phyloP scores from a whole-genome alignment of 2,888 invertebrate species.

The Andrena hattorfiana region DNA sequence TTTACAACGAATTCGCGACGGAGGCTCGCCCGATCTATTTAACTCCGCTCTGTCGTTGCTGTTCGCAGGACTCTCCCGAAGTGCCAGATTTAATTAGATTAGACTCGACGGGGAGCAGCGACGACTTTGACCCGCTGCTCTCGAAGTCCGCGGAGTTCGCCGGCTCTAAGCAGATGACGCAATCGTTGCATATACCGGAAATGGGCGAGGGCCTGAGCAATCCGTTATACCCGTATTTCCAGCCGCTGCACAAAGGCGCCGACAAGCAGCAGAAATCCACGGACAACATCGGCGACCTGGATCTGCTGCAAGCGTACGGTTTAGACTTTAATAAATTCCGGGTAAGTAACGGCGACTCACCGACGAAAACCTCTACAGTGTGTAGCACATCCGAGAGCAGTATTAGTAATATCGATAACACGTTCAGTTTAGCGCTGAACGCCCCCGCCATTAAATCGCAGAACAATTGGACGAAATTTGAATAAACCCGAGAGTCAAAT shows the following conservation, averaged over 20 bases:
- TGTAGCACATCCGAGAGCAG: slow-evolving; percentile 74
- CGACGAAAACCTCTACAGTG: slow-evolving; percentile 68
- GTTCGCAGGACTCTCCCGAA: slow-evolving; percentile 75
- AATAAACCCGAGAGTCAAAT: slow-evolving; percentile 78
- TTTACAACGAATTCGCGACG: no score
- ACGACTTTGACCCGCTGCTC: slow-evolving; percentile 89
- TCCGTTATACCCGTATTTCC: slow-evolving; percentile 86
- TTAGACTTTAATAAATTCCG: slow-evolving; percentile 88
- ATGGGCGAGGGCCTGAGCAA: slow-evolving; percentile 84
- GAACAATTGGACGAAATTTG: slow-evolving; percentile 88
- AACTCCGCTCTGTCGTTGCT: not conserved
- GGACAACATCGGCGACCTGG: slow-evolving; percentile 87
- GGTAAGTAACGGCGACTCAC: slow-evolving; percentile 80
- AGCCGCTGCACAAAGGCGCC: slow-evolving; percentile 81
- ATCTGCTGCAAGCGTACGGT: slow-evolving; percentile 91
- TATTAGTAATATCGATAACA: slow-evolving; percentile 79
- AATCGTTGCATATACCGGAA: slow-evolving; percentile 80
- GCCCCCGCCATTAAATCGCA: slow-evolving; percentile 85
- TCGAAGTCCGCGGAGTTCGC: slow-evolving; percentile 84
- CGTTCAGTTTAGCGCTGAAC: slow-evolving; percentile 80
- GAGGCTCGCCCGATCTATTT: not conserved
- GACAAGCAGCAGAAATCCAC: slow-evolving; percentile 64
- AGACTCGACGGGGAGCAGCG: slow-evolving; percentile 89
- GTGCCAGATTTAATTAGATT: slow-evolving; percentile 88
- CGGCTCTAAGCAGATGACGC: slow-evolving; percentile 84